Evolutionary conservation across 2,113 vertebrate species (phyloP).

Genomic region (Epinephelus cyanopodus): DNA sequence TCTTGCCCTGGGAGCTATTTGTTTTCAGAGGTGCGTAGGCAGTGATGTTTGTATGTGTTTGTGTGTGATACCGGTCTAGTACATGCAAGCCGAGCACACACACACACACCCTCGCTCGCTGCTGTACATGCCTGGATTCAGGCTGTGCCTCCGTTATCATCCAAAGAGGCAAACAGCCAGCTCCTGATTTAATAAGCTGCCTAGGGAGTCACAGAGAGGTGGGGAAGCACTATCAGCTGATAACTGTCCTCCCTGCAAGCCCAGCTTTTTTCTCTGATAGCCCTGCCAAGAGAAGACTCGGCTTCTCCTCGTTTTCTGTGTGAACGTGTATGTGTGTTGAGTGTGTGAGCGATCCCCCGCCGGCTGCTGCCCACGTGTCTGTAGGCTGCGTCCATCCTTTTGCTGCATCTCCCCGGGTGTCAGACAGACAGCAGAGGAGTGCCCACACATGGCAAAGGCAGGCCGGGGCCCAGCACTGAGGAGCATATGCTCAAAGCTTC

Average conservation of each 20-base stretch:
- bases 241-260: constrained; percentile 75
- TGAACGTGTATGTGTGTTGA: constrained; percentile 23
- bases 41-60: constrained; percentile 56
- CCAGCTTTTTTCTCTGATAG: constrained; percentile 61
- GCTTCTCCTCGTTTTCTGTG: constrained; percentile 40
- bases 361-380: constrained; percentile 73
- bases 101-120: constrained; percentile 29
- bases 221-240: constrained; percentile 77
- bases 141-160: constrained; percentile 69
- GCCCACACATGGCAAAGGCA: constrained; percentile 63
- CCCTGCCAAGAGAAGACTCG: constrained; percentile 62
- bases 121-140: constrained; percentile 45
- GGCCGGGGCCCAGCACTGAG: constrained; percentile 32
- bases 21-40: constrained; percentile 64
- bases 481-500: constrained; percentile 68
- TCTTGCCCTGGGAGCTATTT: constrained; percentile 60
- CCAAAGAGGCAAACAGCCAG: constrained; percentile 75
- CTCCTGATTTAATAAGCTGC: constrained; percentile 82
- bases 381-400: constrained; percentile 43
- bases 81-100: constrained; percentile 9
- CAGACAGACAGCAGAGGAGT: constrained; percentile 65
- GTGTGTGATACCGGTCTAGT: constrained; percentile 47
- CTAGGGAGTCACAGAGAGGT: constrained; percentile 74
- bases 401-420: constrained; percentile 52
- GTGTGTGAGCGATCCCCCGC: constrained; percentile 34